Base-by-base conservation (phyloP, 2,797 vertebrate genomes). In the Botia almorhae region DNA sequence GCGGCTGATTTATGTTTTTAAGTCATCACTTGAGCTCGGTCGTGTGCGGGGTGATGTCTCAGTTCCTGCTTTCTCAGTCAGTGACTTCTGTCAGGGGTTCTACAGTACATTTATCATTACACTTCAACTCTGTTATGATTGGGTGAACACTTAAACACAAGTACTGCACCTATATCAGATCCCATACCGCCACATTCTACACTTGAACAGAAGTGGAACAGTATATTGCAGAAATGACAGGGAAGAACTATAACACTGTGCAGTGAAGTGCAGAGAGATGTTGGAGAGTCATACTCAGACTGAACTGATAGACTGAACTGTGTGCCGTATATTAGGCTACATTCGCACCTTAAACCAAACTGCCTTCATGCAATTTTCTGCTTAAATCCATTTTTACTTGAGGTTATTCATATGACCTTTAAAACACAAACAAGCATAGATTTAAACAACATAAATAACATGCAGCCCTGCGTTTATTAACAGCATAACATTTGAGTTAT, bases 101-200 rank as follows among this genome's bases (percentile, higher is more conserved):
- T 11, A 43, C 53, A 43, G 70, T 46, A 72, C 23, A 46, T 16
- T 10, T 0, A 21, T 48, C 13, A n/a, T 19, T 67, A 53, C 11
- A 50, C 53, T 67, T 67, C 19, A 0, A 53, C 69, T 71, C 50
- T 2, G 10, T 78, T 78, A 63, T 63, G 68, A 78, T 53, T 63
- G 46, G 14, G 76, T 78, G 58, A 39, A 70, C 46, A 63, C 56
- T 78, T 63, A 51, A 23, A 78, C 56, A 1, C 46, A 63, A 63
- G 46, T 2, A 71, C 3, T 19, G 43, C 68, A 55, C 60, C 67
- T 63, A 70, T 50, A 69, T 61, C 76, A 23, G 56, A 10, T 4
- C 2, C 17, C 11, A 14, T 48, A 12, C 21, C 4, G 13, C 53
- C 64, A 12, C 12, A 6, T 14, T 23, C n/a, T 33, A 13, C 19